Evolutionary conservation across 1,140 invertebrate genomes (phyloP).

Genomic region (Magallana angulata): DNA sequence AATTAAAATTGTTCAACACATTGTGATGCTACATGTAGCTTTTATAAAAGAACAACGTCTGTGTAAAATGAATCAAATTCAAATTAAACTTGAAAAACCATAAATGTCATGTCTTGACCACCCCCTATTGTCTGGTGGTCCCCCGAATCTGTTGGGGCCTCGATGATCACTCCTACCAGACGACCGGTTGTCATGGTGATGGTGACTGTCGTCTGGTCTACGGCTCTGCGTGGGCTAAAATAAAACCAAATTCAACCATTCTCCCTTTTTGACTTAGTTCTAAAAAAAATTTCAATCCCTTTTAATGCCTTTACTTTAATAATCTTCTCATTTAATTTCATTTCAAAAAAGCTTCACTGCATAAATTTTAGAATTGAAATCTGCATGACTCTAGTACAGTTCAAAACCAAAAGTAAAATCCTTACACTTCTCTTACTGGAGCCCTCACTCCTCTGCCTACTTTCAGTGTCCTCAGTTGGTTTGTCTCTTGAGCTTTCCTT

Average conservation of each 20-base stretch:
- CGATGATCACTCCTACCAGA: conserved; percentile 47
- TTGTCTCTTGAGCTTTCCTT: background rate
- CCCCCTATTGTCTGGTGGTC: conserved; percentile 40
- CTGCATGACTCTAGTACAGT: background rate
- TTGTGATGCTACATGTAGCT: too few species aligned
- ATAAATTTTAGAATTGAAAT: background rate
- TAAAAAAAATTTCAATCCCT: background rate
- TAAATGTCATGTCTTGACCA: background rate
- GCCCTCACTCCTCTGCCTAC: background rate
- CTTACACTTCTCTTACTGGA: too few species aligned
- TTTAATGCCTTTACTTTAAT: background rate
- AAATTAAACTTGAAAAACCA: too few species aligned
- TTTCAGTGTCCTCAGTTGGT: background rate
- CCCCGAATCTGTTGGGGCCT: conserved; percentile 41
- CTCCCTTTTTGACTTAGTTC: too few species aligned
- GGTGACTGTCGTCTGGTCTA: conserved; percentile 31
- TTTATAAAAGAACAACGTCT: too few species aligned
- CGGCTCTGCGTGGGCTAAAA: background rate
- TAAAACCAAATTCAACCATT: too few species aligned
- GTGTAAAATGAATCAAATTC: too few species aligned
- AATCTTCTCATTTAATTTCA: conserved; percentile 34
- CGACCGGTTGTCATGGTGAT: conserved; percentile 54
- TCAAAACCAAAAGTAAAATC: background rate
- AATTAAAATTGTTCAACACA: background rate
- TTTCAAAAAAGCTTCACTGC: background rate